phyloP scores from a whole-genome alignment of 2,888 invertebrate species.

The Phyllotreta striolata region DNA sequence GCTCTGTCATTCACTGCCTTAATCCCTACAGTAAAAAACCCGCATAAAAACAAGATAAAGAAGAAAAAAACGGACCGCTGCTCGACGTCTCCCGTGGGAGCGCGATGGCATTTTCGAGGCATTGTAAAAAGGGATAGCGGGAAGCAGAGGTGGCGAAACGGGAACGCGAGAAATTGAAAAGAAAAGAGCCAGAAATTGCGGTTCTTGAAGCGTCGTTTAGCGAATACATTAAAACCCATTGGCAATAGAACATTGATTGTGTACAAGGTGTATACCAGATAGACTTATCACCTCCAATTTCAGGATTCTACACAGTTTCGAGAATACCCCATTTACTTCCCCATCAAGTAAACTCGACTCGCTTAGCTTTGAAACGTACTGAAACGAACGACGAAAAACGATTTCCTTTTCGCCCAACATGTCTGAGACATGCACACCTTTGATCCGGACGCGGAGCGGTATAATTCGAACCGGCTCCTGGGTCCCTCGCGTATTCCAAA shows the following conservation, averaged over 20 bases:
- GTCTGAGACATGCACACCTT: constrained; percentile 12
- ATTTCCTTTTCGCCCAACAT: constrained; percentile 1
- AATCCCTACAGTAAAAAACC: constrained; percentile 22
- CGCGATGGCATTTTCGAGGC: constrained; percentile 25
- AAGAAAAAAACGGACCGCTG: constrained; percentile 19
- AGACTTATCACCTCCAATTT: no score
- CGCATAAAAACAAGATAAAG: constrained; percentile 24
- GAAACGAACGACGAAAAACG: no score
- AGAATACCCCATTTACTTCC: no score
- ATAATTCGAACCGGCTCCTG: constrained; percentile 31
- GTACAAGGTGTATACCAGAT: no score
- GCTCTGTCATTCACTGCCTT: constrained; percentile 18
- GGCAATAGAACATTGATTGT: no score
- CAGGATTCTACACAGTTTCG: no score
- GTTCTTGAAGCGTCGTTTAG: no score
- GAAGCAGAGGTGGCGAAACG: constrained; percentile 6
- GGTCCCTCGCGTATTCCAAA: constrained; percentile 50
- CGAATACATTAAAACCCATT: no score
- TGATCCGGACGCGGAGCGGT: constrained; percentile 15
- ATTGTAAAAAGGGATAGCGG: constrained; percentile 3
- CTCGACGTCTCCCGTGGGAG: constrained; percentile 25
- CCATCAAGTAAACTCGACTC: no score
- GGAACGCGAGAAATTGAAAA: no score
- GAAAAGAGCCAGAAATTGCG: no score
- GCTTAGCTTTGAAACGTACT: no score